Conservation (phyloP, 2,113 vertebrate species). For the Alectura lathami region DNA sequence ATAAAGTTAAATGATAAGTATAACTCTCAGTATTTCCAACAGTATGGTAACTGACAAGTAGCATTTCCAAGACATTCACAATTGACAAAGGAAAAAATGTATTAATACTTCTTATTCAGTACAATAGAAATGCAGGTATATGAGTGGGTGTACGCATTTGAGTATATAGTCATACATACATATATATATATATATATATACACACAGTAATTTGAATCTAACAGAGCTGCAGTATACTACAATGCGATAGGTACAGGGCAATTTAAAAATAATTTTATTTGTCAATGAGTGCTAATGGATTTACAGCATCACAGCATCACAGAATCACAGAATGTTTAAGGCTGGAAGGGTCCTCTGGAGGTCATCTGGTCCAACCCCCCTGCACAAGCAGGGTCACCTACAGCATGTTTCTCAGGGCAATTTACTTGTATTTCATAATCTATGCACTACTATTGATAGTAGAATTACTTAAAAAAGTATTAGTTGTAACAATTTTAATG, state of each 20-base stretch:
- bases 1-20: not conserved
- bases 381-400: not conserved
- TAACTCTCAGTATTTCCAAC: not conserved
- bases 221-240: not conserved
- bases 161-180: not conserved
- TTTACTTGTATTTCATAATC: not conserved
- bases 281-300: not conserved
- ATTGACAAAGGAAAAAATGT: not conserved
- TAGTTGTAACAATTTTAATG: not conserved
- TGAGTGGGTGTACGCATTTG: not conserved
- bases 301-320: not conserved
- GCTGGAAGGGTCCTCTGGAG: not conserved
- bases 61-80: not conserved
- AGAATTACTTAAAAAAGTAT: not conserved
- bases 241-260: not conserved
- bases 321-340: not conserved
- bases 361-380: not conserved
- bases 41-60: not conserved
- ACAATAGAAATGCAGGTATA: not conserved
- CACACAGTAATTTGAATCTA: not conserved
- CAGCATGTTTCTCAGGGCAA: not conserved
- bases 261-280: not conserved
- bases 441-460: not conserved
- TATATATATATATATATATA: not conserved
- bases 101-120: not conserved